Evolutionary conservation across 2,797 vertebrate species (phyloP), one percentile per base, ranked within the genome.

Genomic region (Saxicola maurus): DNA sequence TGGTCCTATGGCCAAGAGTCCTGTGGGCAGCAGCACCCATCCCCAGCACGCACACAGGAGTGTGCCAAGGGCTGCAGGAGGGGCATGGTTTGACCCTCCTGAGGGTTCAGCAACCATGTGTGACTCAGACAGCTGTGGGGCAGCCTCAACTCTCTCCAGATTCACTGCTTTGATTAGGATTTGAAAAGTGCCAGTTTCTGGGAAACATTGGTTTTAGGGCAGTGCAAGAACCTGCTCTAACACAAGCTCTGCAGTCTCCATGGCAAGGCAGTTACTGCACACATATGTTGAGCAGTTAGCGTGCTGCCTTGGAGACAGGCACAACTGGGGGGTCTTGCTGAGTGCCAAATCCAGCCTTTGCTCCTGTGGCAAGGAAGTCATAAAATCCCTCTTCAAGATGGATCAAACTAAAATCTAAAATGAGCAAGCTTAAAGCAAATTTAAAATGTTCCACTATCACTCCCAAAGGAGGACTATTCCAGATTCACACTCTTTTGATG

Each of bases 321-420:
- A 62, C 28, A 85, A 77, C 76, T 35, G 49, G 56, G 52, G 46
- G 68, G 46, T 87, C 85, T 43, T 55, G 35, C 46, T 64, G 33
- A 14, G 25, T 92, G 69, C 66, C 89, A 94, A 85, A 92, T 48
- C 35, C 66, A 91, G n/a, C 21, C 40, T 51, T 61, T 75, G 59
- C 73, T 90, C 66, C 68, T 27, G 51, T 59, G 69, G 82, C 65
- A 87, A 92, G 76, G 57, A 89, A 87, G 59, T 62, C 0, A 87
- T 83, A 68, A 94, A 94, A 85, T 59, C 17, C 20, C 48, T 72
- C 65, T 80, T 55, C 55, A 72, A 71, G 51, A 68, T 46, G 62
- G 80, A 87, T 81, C 62, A 62, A 90, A 72, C 79, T 52, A 65
- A 37, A 61, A 48, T 85, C 87, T 28, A 75, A 91, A 89, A 89